Base-by-base conservation (phyloP, 1,140 invertebrate species). In the Scaptomyza graminum region DNA sequence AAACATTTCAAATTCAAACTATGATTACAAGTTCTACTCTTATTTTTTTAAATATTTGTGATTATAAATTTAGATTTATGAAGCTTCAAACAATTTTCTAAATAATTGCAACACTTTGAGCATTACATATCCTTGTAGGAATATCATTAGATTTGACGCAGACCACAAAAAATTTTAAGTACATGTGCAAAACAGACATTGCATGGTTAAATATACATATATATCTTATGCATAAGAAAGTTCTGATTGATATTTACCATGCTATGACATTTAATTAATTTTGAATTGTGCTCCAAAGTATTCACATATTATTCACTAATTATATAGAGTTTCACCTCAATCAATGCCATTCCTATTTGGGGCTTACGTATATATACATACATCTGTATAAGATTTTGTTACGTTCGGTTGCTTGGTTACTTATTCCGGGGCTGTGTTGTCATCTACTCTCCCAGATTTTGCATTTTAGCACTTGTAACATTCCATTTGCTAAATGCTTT, bases 401-500 rank as follows among this genome's bases (percentile, higher is more conserved):
- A 9, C 37, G 1, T n/a, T 41, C n/a, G 31, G 31, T 34, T 9
- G 31, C 31, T 11, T 34, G 6, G 31, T 3, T 34, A 34, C 31
- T 9, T 8, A 8, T 34, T 60, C 1, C 9, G 7, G 5, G 8
- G 11, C 28, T 31, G 7, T 6, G 28, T 31, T 31, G 28, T 31
- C 49, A 52, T 54, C 41, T 13, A 22, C 8, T 22, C n/a, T 44
- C 22, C n/a, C 41, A 44, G 25, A 15, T 12, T 34, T 18, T 37
- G 9, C 34, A 37, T 9, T 37, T 37, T 37, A 28, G 28, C 65
- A 55, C 47, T 71, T 46, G 57, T 54, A 59, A 25, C 72, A 80
- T 80, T 80, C 62, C 47, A 80, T 80, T 80, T 67, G 44, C 66
- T 37, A 72, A 80, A 71, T 76, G 77, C 66, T 47, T 52, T 44